Conservation (phyloP, 2,888 invertebrate species). For the Acanthosepion lycidas region DNA sequence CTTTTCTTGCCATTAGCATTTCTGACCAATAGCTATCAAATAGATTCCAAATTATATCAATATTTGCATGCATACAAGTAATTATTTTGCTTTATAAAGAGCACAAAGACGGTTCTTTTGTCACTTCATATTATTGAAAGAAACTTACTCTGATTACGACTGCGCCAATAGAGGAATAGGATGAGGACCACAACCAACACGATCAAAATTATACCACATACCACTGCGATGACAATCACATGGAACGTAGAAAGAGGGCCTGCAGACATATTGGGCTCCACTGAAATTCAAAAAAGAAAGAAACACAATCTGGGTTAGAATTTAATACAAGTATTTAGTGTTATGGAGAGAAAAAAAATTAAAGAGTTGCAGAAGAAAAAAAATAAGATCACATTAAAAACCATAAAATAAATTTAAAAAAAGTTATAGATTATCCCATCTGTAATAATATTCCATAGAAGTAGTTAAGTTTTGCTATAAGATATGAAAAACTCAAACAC, state of each 20-base stretch:
- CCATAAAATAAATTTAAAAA: background rate
- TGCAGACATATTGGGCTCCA: background rate
- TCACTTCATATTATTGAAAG: background rate
- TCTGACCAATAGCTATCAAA: too few species aligned
- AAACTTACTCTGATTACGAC: background rate
- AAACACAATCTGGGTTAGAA: background rate
- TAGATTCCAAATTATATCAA: too few species aligned
- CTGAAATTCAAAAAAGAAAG: background rate
- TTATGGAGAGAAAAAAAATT: background rate
- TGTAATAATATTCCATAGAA: too few species aligned
- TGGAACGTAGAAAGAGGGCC: conserved; percentile 11
- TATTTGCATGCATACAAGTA: too few species aligned
- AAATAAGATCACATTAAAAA: background rate
- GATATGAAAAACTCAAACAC: too few species aligned
- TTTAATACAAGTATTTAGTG: background rate
- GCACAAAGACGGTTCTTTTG: too few species aligned
- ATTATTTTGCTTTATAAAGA: too few species aligned
- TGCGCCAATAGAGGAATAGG: background rate
- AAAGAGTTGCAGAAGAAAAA: background rate
- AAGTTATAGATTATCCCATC: too few species aligned
- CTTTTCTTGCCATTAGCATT: too few species aligned
- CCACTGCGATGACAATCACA: background rate
- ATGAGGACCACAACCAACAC: conserved; percentile 15
- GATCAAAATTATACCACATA: background rate
- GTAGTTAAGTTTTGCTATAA: too few species aligned